These are phyloP conservation scores for Malurus splendens DNA, from an alignment of 2,797 vertebrate genomes.

Conservation along the genomic window DNA sequence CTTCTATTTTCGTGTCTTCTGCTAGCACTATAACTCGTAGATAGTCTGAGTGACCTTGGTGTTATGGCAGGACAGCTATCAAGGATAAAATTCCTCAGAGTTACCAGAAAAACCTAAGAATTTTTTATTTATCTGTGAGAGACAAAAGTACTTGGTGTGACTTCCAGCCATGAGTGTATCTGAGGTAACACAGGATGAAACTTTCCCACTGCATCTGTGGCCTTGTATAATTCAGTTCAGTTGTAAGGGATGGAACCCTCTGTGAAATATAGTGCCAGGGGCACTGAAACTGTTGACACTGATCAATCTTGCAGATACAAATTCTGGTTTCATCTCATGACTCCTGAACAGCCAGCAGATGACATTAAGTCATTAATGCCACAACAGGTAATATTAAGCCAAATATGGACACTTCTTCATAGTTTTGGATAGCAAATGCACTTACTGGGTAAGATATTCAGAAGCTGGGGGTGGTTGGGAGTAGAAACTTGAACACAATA, in stretches of 20 bases:
- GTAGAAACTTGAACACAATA: neutral
- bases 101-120: neutral
- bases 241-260: neutral
- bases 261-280: neutral
- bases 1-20: neutral
- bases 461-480: neutral
- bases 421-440: neutral
- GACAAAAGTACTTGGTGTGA: accelerated
- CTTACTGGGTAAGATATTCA: neutral
- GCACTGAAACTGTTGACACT: neutral
- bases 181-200: neutral
- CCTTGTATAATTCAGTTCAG: neutral
- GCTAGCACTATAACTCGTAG: neutral
- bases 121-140: neutral
- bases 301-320: neutral
- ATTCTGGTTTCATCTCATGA: neutral
- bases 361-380: neutral
- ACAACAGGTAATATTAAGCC: neutral
- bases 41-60: neutral
- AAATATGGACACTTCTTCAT: neutral
- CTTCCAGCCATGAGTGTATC: neutral
- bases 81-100: neutral
- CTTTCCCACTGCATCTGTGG: neutral
- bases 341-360: neutral
- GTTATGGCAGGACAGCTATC: neutral